Base-by-base conservation (phyloP, 2,797 vertebrate species). In the Pipistrellus kuhlii region DNA sequence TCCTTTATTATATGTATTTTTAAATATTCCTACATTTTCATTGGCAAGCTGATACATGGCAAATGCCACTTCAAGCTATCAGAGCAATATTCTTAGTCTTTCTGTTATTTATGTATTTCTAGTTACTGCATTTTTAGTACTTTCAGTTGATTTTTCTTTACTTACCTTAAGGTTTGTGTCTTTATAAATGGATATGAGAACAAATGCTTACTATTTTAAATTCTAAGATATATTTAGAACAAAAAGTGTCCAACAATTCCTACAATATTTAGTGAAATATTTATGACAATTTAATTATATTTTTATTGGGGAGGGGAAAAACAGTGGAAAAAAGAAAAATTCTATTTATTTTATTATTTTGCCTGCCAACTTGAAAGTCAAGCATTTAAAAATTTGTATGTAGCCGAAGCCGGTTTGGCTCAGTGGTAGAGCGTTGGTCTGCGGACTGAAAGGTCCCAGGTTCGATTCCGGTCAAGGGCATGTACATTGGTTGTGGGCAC, bases 11-110 rank as follows among this genome's bases (percentile, higher is more conserved):
- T 66, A 41, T 85, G 86, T 95, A 94, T 94, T 97, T 96, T 92
- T 95, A 95, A 88, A 71, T 72, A 80, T 95, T 90, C 90, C 59
- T 76, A 89, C 81, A 68, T 85, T 93, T 71, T 64, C 57, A 64
- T 11, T 92, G 85, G 90, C 94, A 96, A 94, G 77, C 41, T 35
- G 64, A 84, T 55, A n/a, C 8, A 2, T 27, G 91, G 53, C 30
- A 68, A 89, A 94, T 84, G 90, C 72, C 76, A 88, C 48, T 72
- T 73, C 53, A 66, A 86, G 68, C 35, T 88, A 35, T 77, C 69
- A 77, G 44, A 81, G 35, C 35, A 55, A 87, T 27, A 12, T 30
- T 85, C 62, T 85, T 69, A 44, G 77, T 38, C 91, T 90, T 90
- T 69, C 62, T 86, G 13, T 87, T 76, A 12, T 32, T 64, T 78